Base-by-base conservation (phyloP, 2,888 invertebrate genomes). In the Caenorhabditis angaria region DNA sequence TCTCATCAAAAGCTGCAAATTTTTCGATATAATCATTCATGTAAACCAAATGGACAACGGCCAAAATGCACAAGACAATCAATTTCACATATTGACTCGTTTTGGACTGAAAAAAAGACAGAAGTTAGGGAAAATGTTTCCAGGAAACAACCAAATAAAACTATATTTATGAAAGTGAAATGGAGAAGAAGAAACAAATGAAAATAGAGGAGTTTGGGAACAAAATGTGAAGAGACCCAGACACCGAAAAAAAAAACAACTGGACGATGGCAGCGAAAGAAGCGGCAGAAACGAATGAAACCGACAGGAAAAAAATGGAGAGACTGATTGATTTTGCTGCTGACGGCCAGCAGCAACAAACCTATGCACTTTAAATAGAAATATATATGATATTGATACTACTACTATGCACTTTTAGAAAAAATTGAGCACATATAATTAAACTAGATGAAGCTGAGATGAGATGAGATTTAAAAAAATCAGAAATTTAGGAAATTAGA, bases 11-110 rank as follows among this genome's bases (percentile, higher is more conserved):
- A 0, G 73, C 76, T 24, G 77, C 64, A 65, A 81, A 81, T 10
- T 72, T 76, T 4, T 62, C 62, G 55, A 81, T 70, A 56, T 77
- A 81, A 22, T 74, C 72, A 35, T 76, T 71, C 73, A 85, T 70
- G 70, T 80, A 86, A 55, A 81, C 61, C 55, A 85, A 70, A 67
- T 86, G 86, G 25, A 76, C 71, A n/a, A 83, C 51, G 14, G 86
- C 86, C 41, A 86, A 56, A n/a, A 76, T 54, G 61, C 82, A 77
- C 54, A 86, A 73, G 4, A 77, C 76, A 41, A 85, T 28, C 53
- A 86, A 60, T 60, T 86, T 86, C 59, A 77, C 65, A 66, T 77
- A 82, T 60, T 85, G 84, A 25, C 85, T 80, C 57, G 68, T 72
- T 47, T 74, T 70, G n/a, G 67, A 68, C 84, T 84, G 71, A 65